These are phyloP conservation scores for Coturnix japonica DNA, from an alignment of 2,113 vertebrate species.

Conservation along the genomic window DNA sequence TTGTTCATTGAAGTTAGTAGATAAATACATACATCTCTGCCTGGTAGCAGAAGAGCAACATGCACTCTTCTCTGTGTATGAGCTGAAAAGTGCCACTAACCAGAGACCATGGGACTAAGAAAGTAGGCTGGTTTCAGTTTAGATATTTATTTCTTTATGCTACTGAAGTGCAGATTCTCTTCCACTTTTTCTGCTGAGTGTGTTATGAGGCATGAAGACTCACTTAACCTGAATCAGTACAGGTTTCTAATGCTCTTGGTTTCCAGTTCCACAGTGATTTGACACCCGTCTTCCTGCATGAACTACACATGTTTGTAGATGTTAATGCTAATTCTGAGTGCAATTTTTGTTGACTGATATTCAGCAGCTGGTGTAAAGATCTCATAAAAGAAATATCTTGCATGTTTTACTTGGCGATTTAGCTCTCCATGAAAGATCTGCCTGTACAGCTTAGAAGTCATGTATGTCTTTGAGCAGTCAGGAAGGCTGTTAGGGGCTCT, in stretches of 20 bases:
- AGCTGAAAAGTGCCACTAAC: not conserved
- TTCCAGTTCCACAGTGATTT: not conserved
- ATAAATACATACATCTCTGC: not conserved
- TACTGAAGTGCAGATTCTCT: not conserved
- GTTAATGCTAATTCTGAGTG: not conserved
- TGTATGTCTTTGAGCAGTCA: not conserved
- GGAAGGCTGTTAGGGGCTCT: not conserved
- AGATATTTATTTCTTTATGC: not conserved
- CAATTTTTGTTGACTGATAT: not conserved
- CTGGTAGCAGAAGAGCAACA: not conserved
- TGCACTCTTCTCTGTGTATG: not conserved
- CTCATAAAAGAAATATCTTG: not conserved
- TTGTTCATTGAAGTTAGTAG: not conserved
- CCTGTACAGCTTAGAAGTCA: not conserved
- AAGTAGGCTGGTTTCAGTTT: not conserved
- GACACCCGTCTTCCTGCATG: not conserved
- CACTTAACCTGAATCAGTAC: not conserved
- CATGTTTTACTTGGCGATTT: not conserved
- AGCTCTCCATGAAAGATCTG: not conserved
- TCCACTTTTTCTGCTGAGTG: not conserved
- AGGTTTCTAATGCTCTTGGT: not conserved
- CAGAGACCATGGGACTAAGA: not conserved
- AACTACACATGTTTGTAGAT: not conserved
- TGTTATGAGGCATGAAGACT: not conserved
- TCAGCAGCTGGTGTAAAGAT: not conserved